phyloP scores from a whole-genome alignment of 2,113 vertebrate species.

The Desmodus rotundus region DNA sequence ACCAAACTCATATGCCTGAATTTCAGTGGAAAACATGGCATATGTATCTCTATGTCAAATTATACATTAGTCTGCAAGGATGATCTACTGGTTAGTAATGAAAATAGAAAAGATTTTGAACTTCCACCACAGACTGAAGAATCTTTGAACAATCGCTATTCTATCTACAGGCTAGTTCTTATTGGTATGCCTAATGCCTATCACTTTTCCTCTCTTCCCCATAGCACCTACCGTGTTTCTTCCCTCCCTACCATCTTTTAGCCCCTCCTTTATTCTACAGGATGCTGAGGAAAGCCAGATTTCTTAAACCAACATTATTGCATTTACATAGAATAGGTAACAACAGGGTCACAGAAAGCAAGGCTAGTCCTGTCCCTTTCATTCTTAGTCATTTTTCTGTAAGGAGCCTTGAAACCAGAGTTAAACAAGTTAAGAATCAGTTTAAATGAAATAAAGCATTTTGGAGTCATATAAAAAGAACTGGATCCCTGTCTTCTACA shows the following conservation, averaged over 20 bases:
- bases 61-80: background rate
- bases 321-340: background rate
- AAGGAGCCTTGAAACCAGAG: background rate
- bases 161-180: background rate
- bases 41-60: background rate
- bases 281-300: background rate
- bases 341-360: background rate
- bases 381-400: background rate
- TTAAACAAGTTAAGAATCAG: background rate
- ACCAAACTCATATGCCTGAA: background rate
- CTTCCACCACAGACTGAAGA: background rate
- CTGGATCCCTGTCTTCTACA: background rate
- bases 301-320: background rate
- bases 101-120: background rate
- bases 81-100: background rate
- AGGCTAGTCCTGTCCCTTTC: background rate
- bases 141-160: background rate
- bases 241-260: background rate
- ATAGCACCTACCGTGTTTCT: background rate
- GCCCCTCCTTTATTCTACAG: background rate
- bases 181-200: background rate
- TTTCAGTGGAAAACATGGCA: background rate
- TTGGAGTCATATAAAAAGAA: background rate
- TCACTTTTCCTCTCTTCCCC: background rate
- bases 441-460: constrained; percentile 7